Evolutionary conservation across 37 sponge, comb jelly and placozoan genomes (phyloP).

Genomic region (Halisarca cf. caerulea): DNA sequence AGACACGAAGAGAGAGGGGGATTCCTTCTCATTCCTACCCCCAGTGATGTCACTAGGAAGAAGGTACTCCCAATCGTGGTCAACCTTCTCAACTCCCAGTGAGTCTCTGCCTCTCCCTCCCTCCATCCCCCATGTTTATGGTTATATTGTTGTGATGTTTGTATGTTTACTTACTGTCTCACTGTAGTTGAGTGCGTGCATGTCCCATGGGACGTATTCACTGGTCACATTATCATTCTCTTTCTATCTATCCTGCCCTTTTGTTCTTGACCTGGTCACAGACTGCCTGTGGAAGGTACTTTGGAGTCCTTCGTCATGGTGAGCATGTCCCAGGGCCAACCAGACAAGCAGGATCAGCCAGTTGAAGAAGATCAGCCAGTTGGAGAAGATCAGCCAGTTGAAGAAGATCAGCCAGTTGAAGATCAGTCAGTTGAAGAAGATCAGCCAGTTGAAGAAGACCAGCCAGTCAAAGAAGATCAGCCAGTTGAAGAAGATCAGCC

Average conservation of each 20-base stretch:
- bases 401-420: background rate
- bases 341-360: background rate
- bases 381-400: background rate
- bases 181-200: too few species aligned
- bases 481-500: background rate
- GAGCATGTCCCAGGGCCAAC: slow-evolving; percentile 1
- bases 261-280: too few species aligned
- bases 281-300: too few species aligned
- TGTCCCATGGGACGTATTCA: background rate
- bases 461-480: background rate
- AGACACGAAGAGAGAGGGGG: background rate
- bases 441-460: background rate
- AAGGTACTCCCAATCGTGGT: slow-evolving; percentile 60
- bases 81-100: slow-evolving; percentile 28
- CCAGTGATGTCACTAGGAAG: slow-evolving; percentile 60
- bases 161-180: background rate
- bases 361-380: background rate
- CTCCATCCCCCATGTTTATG: background rate
- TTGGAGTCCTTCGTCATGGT: background rate
- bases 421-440: background rate
- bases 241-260: too few species aligned
- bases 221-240: background rate
- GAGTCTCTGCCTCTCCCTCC: slow-evolving; percentile 30
- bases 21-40: slow-evolving; percentile 53
- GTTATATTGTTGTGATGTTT: background rate